Evolutionary conservation across 2,113 vertebrate genomes (phyloP).

Genomic region (Apodemus speciosus): DNA sequence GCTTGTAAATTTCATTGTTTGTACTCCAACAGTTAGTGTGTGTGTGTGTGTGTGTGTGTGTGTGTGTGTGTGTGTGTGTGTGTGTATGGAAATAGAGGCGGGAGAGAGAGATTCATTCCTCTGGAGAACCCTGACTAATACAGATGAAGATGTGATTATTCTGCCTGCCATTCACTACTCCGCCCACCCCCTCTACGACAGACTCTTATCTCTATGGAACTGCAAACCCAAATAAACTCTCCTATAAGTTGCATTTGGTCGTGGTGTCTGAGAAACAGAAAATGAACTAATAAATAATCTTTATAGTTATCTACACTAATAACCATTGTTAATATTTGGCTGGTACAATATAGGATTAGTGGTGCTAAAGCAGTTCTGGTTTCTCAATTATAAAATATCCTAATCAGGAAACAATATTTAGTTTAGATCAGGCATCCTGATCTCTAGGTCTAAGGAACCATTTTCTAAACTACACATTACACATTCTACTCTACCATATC

Average conservation of each 20-base stretch:
- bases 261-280: not conserved
- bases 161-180: not conserved
- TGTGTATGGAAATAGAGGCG: too few species aligned
- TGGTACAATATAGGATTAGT: not conserved
- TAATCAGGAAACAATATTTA: not conserved
- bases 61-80: too few species aligned
- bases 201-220: not conserved
- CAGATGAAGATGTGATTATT: not conserved
- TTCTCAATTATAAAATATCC: not conserved
- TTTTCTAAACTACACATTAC: not conserved
- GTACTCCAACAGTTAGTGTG: too few species aligned
- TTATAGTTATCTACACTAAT: not conserved
- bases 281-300: not conserved
- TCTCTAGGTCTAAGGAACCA: not conserved
- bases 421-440: not conserved
- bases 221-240: not conserved
- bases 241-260: not conserved
- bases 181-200: too few species aligned
- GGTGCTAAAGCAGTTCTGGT: not conserved
- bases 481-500: not conserved
- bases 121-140: too few species aligned
- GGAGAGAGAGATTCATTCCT: too few species aligned
- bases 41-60: too few species aligned
- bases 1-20: too few species aligned
- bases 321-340: not conserved